Evolutionary conservation across 2,113 vertebrate genomes (phyloP).

Genomic region (Epinephelus fuscoguttatus): DNA sequence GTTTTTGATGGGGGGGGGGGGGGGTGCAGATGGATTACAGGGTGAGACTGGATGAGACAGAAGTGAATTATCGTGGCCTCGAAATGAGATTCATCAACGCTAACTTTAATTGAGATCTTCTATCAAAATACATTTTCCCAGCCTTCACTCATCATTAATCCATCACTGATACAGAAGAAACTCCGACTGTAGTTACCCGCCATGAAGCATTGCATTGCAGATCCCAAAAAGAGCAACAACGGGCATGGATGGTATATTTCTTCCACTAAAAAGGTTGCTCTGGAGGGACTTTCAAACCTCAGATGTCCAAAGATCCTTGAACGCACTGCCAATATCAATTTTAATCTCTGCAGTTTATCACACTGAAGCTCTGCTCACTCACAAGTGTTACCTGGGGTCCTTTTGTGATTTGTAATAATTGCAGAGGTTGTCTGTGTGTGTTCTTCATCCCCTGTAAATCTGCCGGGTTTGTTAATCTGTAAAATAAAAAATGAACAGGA

Average conservation of each 20-base stretch:
- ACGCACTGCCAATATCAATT: not conserved
- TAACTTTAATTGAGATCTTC: conserved; percentile 68
- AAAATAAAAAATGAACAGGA: conserved; percentile 13
- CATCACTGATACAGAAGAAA: conserved; percentile 24
- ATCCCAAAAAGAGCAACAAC: not conserved
- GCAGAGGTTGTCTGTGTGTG: not conserved
- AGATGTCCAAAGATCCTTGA: conserved; percentile 3
- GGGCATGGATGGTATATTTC: not conserved
- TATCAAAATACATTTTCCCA: conserved; percentile 54
- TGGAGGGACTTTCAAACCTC: not conserved
- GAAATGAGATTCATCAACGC: conserved; percentile 56
- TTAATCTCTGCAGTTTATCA: conserved; percentile 12
- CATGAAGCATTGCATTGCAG: not conserved
- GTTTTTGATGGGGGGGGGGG: conserved; percentile 45
- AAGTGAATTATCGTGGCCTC: conserved; percentile 49
- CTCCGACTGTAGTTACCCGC: conserved; percentile 8
- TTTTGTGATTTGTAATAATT: conserved; percentile 41
- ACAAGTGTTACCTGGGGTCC: not conserved
- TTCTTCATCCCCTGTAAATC: conserved; percentile 10
- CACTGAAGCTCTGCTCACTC: conserved; percentile 13
- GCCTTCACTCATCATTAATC: conserved; percentile 54
- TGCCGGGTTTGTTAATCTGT: not conserved
- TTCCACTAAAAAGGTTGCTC: not conserved
- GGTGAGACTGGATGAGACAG: conserved; percentile 54
- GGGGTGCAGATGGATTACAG: conserved; percentile 56